phyloP scores from a whole-genome alignment of 1,140 invertebrate genomes.

The Penaeus japonicus region DNA sequence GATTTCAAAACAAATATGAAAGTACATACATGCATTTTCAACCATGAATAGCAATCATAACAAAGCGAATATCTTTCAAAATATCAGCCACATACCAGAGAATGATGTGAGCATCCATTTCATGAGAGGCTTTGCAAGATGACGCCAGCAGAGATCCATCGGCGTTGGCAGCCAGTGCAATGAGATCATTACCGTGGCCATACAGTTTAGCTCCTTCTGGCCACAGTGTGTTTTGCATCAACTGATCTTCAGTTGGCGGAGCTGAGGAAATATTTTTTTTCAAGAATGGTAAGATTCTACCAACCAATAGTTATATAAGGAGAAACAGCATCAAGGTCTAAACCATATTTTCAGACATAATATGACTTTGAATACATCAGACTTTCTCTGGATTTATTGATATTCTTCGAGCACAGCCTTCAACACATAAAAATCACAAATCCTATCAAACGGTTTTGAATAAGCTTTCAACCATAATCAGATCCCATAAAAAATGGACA shows the following conservation, averaged over 20 bases:
- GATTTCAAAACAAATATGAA: too few species aligned
- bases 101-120: conserved; percentile 80
- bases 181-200: conserved; percentile 94
- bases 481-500: too few species aligned
- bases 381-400: too few species aligned
- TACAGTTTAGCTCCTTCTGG: conserved; percentile 95
- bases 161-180: conserved; percentile 76
- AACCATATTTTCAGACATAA: too few species aligned
- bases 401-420: too few species aligned
- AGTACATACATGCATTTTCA: too few species aligned
- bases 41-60: too few species aligned
- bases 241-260: conserved; percentile 76
- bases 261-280: conserved; percentile 39
- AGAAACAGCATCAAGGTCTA: too few species aligned
- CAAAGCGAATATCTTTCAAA: background rate
- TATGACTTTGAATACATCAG: too few species aligned
- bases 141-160: conserved; percentile 83
- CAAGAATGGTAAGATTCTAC: background rate
- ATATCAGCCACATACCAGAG: conserved; percentile 71
- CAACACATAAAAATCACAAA: too few species aligned
- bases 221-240: conserved; percentile 94
- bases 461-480: too few species aligned
- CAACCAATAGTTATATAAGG: background rate
- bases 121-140: conserved; percentile 79
- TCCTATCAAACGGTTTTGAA: too few species aligned